These are phyloP conservation scores for Lynx canadensis DNA, from an alignment of 2,113 vertebrate genomes.

Conservation along the genomic window DNA sequence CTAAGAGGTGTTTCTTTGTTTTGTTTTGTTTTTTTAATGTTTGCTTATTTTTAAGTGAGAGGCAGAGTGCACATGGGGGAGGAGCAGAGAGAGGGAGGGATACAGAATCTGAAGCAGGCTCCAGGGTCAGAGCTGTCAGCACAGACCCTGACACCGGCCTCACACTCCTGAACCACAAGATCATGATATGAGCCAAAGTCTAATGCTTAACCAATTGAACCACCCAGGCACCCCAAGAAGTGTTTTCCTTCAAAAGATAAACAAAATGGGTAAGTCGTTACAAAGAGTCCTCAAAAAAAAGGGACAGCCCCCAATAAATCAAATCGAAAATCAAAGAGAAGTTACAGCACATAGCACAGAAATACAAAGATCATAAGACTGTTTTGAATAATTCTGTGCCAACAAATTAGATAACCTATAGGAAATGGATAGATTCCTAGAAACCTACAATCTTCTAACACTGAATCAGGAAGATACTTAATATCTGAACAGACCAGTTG, in stretches of 20 bases:
- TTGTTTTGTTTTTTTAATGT: too few species aligned
- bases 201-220: too few species aligned
- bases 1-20: background rate
- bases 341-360: background rate
- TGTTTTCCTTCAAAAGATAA: background rate
- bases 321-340: background rate
- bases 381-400: background rate
- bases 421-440: background rate
- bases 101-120: too few species aligned
- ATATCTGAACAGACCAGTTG: background rate
- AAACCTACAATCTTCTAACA: background rate
- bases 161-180: too few species aligned
- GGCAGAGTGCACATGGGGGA: too few species aligned
- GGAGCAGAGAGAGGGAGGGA: too few species aligned
- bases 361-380: background rate
- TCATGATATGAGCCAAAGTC: too few species aligned
- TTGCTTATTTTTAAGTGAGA: too few species aligned
- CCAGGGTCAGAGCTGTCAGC: too few species aligned
- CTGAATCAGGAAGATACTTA: background rate
- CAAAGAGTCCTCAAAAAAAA: background rate
- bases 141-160: too few species aligned
- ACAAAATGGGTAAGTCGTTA: background rate
- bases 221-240: too few species aligned
- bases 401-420: background rate
- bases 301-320: background rate